Evolutionary conservation across 2,113 vertebrate species (phyloP).

Genomic region (Mesitornis unicolor): DNA sequence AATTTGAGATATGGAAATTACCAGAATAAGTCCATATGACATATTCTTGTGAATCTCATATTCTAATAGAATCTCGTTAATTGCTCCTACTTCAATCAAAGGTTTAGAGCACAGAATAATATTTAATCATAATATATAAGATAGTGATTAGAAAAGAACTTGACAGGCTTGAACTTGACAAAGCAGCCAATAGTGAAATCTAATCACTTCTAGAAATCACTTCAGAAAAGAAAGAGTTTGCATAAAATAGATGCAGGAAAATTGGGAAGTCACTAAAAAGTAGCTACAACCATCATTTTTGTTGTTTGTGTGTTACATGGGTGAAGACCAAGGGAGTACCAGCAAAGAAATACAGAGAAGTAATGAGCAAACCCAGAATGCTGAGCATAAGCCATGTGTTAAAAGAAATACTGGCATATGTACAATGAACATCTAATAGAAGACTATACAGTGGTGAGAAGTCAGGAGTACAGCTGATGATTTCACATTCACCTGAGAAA

Average conservation of each 20-base stretch:
- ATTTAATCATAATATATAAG: background rate
- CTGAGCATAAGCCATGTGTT: background rate
- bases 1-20: background rate
- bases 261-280: background rate
- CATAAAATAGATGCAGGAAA: background rate
- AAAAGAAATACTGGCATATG: background rate
- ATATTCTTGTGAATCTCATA: background rate
- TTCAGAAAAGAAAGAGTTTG: background rate
- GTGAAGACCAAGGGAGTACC: background rate
- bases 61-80: background rate
- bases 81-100: background rate
- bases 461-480: background rate
- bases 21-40: background rate
- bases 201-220: background rate
- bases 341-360: background rate
- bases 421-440: background rate
- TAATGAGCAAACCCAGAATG: background rate
- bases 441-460: background rate
- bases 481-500: background rate
- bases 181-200: background rate
- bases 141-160: background rate
- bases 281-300: background rate
- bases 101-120: background rate
- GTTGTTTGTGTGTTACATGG: background rate
- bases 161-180: background rate